Evolutionary conservation across 2,113 vertebrate genomes (phyloP).

Genomic region (Uropsilus gracilis): DNA sequence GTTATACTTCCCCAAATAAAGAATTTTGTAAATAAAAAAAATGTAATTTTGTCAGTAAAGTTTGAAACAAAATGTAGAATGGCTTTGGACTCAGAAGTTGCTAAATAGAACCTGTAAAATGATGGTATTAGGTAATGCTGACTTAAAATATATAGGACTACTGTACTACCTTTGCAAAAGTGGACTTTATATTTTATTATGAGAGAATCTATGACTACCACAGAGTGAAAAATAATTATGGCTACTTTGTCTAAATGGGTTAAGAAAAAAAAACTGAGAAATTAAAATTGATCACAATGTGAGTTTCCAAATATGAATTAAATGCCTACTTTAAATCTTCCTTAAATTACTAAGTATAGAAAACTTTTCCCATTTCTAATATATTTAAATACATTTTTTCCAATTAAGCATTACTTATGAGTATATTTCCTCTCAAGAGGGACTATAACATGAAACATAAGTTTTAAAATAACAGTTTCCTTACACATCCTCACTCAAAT

Average conservation of each 20-base stretch:
- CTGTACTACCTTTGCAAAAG: background rate
- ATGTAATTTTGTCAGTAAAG: no score
- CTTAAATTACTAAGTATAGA: background rate
- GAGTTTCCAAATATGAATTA: background rate
- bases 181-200: background rate
- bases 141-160: background rate
- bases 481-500: background rate
- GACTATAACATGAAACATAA: background rate
- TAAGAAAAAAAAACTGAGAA: background rate
- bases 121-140: background rate
- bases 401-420: background rate
- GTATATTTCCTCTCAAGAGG: background rate
- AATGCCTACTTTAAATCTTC: background rate
- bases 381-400: background rate
- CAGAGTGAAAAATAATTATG: background rate
- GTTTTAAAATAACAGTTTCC: background rate
- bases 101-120: background rate
- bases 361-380: background rate
- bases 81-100: background rate
- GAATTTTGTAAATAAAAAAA: no score
- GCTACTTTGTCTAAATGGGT: background rate
- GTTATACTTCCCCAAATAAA: no score
- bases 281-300: background rate
- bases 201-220: background rate
- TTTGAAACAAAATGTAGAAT: no score